phyloP scores from a whole-genome alignment of 2,888 invertebrate species.

The Andrena camellia region DNA sequence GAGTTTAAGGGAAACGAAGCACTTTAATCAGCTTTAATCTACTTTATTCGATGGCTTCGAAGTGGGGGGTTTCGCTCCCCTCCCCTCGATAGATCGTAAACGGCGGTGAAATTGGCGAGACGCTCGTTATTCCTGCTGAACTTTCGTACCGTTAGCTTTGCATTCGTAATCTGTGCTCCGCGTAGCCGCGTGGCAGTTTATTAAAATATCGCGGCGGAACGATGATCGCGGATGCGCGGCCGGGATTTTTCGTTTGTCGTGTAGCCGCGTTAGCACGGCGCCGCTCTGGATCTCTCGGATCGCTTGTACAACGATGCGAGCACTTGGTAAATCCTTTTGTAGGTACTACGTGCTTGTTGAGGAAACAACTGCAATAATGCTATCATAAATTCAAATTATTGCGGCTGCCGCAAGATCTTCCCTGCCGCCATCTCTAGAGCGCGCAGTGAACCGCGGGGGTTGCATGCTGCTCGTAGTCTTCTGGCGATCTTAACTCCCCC shows the following conservation, averaged over 20 bases:
- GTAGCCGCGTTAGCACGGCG: not conserved
- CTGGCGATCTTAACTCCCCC: slow-evolving; percentile 1
- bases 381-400: slow-evolving; percentile 65
- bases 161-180: slow-evolving; percentile 13
- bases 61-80: not conserved
- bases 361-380: slow-evolving; percentile 63
- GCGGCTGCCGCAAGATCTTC: slow-evolving; percentile 52
- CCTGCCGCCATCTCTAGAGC: slow-evolving; percentile 35
- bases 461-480: not conserved
- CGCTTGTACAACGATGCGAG: slow-evolving; percentile 41
- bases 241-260: slow-evolving; percentile 35
- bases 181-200: slow-evolving; percentile 30
- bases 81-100: too few species aligned
- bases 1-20: slow-evolving; percentile 8
- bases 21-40: not conserved
- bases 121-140: not conserved
- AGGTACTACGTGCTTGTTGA: slow-evolving; percentile 46
- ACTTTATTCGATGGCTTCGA: not conserved
- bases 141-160: not conserved
- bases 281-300: slow-evolving; percentile 4
- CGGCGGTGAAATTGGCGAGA: not conserved
- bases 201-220: slow-evolving; percentile 28
- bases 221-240: slow-evolving; percentile 35
- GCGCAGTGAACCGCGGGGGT: not conserved
- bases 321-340: slow-evolving; percentile 62